Percentiles rank a stretch among this genome's conserved stretches.
These are phyloP conservation scores for Tryphoninae sp. DNA, from an alignment of 2,888 invertebrate species.

Conservation along the genomic window DNA sequence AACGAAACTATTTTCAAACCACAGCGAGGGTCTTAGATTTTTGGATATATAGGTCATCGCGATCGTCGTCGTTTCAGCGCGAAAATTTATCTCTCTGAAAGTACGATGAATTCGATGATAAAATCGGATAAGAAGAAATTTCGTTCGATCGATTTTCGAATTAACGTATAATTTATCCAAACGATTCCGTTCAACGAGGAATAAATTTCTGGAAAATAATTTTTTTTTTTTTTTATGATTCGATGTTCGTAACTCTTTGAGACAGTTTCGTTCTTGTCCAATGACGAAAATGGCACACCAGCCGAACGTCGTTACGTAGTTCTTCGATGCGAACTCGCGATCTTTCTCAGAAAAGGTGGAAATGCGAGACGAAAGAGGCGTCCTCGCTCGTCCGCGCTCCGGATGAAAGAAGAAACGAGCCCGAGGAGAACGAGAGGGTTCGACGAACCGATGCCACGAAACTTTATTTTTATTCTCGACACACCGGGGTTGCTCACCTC, in stretches of 20 bases:
- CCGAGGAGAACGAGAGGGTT: slow-evolving; percentile 53
- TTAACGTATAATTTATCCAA: no score
- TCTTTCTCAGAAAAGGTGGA: slow-evolving; percentile 56
- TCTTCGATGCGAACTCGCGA: slow-evolving; percentile 36
- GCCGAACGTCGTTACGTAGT: slow-evolving; percentile 21
- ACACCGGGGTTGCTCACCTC: slow-evolving; percentile 53
- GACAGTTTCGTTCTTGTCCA: not conserved
- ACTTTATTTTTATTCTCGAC: slow-evolving; percentile 62
- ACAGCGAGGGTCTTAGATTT: slow-evolving; percentile 68
- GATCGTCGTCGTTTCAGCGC: slow-evolving; percentile 10
- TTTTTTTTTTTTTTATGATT: no score
- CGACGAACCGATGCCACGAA: slow-evolving; percentile 58
- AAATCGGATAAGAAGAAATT: no score
- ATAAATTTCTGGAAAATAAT: no score
- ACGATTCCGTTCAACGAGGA: no score
- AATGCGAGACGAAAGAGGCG: slow-evolving; percentile 33
- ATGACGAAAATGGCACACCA: not conserved
- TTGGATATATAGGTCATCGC: slow-evolving; percentile 78
- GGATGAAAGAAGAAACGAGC: slow-evolving; percentile 17
- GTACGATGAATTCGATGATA: no score
- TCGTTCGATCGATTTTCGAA: no score
- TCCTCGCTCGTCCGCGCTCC: not conserved
- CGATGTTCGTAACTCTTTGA: no score
- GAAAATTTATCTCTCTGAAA: slow-evolving; percentile 37
- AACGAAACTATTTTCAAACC: slow-evolving; percentile 76